Evolutionary conservation across 2,113 vertebrate species (phyloP).

Genomic region (Plecturocebus donacophilus): DNA sequence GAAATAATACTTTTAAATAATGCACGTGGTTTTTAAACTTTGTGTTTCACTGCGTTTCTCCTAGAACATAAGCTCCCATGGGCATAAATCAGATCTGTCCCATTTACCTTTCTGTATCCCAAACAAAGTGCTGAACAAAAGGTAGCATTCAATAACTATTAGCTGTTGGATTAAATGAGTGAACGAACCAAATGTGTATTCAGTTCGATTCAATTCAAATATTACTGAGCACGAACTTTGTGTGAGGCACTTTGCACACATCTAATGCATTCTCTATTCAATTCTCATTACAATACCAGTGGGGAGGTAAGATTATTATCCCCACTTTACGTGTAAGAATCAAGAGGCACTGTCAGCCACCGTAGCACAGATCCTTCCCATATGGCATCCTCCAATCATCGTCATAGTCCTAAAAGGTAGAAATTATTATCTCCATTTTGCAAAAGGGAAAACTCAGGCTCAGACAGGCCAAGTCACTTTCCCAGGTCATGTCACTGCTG

Average conservation of each 20-base stretch:
- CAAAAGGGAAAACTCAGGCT: neutral
- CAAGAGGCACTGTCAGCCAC: neutral
- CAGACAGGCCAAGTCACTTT: neutral
- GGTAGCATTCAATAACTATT: neutral
- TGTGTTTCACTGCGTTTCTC: neutral
- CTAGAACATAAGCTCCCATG: neutral
- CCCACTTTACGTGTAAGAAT: neutral
- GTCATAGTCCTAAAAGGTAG: neutral
- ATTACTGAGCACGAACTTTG: constrained; percentile 4
- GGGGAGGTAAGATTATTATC: neutral
- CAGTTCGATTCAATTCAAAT: neutral
- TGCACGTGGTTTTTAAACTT: neutral
- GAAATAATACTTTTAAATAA: neutral
- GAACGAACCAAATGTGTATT: neutral
- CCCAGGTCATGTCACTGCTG: neutral
- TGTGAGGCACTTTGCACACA: neutral
- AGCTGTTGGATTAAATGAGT: constrained; percentile 35
- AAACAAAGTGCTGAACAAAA: neutral
- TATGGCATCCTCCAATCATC: neutral
- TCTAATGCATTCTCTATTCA: neutral
- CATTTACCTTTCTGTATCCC: neutral
- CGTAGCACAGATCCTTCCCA: too few relatives aligned
- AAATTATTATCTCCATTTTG: neutral
- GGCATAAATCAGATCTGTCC: neutral
- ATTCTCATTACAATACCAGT: neutral